Conservation (phyloP, 2,888 invertebrate species). For the Leucania comma region DNA sequence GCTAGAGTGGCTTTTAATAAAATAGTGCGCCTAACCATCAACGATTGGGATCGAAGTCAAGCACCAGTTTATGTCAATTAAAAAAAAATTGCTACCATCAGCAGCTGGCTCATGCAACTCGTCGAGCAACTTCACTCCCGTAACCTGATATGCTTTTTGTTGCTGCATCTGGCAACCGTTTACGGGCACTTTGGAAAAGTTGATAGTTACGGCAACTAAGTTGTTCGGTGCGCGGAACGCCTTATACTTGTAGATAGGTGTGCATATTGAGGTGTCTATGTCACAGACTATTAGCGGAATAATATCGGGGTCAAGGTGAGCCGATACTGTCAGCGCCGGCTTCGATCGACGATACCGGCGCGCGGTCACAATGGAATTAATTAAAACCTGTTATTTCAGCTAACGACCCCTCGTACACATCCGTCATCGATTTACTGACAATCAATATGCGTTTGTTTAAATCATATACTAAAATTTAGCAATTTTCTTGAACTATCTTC, state of each 20-base stretch:
- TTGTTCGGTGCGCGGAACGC: neutral
- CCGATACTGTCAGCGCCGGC: conserved; percentile 16
- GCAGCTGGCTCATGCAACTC: neutral
- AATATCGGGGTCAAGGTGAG: conserved; percentile 29
- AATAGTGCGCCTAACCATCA: too few relatives aligned
- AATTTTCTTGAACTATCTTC: neutral
- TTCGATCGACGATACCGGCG: conserved; percentile 11
- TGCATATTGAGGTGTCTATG: conserved; percentile 2
- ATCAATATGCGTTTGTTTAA: conserved; percentile 5
- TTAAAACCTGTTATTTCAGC: conserved; percentile 38
- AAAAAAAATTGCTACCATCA: too few relatives aligned
- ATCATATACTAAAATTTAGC: neutral
- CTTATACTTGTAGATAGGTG: neutral
- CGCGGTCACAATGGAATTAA: conserved; percentile 34
- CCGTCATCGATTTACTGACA: neutral
- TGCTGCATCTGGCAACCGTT: too few relatives aligned
- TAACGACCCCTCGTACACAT: neutral
- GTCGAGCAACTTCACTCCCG: neutral
- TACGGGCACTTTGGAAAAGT: neutral
- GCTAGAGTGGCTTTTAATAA: too few relatives aligned
- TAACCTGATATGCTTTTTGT: too few relatives aligned
- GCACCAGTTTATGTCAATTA: too few relatives aligned
- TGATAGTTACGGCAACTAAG: neutral
- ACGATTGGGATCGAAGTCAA: too few relatives aligned
- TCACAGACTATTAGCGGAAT: conserved; percentile 9